Evolutionary conservation across 1,140 invertebrate genomes (phyloP).

Genomic region (Pristionchus pacificus): DNA sequence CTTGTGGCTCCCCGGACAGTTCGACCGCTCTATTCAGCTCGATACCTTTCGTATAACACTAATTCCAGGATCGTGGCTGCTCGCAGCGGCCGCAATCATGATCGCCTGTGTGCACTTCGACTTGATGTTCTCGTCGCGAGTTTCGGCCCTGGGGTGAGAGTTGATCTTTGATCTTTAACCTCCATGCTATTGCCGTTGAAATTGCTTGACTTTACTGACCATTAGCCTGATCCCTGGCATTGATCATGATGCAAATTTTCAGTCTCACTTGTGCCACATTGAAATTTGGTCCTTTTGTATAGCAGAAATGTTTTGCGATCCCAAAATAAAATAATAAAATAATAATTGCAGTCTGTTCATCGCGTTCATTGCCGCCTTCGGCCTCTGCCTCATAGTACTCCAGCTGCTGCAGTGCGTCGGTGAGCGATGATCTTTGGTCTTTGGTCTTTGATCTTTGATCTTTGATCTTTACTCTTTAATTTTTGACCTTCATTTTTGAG

Average conservation of each 20-base stretch:
- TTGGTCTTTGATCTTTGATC: too few relatives aligned
- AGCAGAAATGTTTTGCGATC: too few relatives aligned
- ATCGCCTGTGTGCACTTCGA: conserved; percentile 36
- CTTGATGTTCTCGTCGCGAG: conserved; percentile 23
- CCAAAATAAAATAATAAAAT: too few relatives aligned
- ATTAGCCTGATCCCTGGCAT: neutral
- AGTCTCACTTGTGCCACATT: conserved; percentile 3
- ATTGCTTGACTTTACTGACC: neutral
- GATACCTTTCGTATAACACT: too few relatives aligned
- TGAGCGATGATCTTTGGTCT: neutral
- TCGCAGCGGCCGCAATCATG: conserved; percentile 32
- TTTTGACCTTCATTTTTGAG: too few relatives aligned
- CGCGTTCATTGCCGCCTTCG: conserved; percentile 10
- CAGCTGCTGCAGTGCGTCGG: conserved; percentile 9
- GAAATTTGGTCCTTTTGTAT: too few relatives aligned
- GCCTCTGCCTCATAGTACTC: conserved; percentile 4
- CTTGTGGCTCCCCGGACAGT: neutral
- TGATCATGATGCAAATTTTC: neutral
- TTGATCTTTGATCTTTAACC: conserved; percentile 22
- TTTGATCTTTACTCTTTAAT: too few relatives aligned
- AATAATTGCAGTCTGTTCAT: conserved; percentile 7
- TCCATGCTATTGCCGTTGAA: conserved; percentile 24
- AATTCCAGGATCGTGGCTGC: neutral
- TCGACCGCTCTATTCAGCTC: too few relatives aligned
- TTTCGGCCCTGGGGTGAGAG: conserved; percentile 28